Percentiles rank a stretch among this genome's conserved stretches.
Evolutionary conservation across 2,113 vertebrate genomes (phyloP).

Genomic region (Pachypanchax playfairii): DNA sequence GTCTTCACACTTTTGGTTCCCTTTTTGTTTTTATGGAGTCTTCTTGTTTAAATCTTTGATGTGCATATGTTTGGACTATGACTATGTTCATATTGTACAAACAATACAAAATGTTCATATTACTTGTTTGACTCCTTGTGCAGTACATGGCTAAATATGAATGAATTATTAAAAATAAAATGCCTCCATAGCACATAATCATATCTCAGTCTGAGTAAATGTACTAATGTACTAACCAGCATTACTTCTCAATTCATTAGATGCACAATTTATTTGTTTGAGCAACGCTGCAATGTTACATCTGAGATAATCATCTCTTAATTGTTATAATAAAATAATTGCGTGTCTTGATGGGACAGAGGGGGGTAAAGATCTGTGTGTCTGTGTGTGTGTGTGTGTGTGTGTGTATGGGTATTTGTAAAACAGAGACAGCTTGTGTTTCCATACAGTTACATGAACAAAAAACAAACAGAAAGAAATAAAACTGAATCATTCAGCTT

Average conservation of each 20-base stretch:
- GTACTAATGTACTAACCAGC: constrained; percentile 26
- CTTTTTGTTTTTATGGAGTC: no score
- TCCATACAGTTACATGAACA: background rate
- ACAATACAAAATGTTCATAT: no score
- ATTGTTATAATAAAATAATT: constrained; percentile 59
- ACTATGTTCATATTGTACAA: no score
- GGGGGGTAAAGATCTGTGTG: background rate
- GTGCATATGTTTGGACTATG: no score
- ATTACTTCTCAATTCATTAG: constrained; percentile 28
- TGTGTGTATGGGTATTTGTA: background rate
- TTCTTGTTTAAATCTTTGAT: no score
- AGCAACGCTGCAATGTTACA: constrained; percentile 21
- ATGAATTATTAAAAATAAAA: no score
- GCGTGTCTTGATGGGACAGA: constrained; percentile 4
- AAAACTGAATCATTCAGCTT: constrained; percentile 62
- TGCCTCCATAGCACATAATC: constrained; percentile 7
- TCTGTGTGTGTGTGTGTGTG: no score
- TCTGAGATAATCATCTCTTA: constrained; percentile 49
- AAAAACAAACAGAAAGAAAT: no score
- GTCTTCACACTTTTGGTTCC: no score
- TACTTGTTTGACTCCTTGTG: no score
- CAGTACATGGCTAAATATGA: no score
- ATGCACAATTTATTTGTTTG: constrained; percentile 23
- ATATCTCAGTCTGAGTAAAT: constrained; percentile 20
- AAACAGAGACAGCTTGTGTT: constrained; percentile 1